Conservation (phyloP, 1,140 invertebrate species). For the Megathymus violae region DNA sequence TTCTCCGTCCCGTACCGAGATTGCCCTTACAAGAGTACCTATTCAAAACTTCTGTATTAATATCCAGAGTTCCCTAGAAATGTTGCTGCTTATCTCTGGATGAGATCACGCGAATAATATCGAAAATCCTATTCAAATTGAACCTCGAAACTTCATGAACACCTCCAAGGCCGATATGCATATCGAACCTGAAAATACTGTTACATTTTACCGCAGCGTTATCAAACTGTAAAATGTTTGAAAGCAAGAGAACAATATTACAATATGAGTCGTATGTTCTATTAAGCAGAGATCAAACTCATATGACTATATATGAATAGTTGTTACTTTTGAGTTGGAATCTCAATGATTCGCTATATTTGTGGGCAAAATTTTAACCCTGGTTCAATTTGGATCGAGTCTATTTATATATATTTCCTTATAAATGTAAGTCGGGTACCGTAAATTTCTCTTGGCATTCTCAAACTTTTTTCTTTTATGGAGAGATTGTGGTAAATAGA, state of each 20-base stretch:
- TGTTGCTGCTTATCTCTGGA: slow-evolving; percentile 47
- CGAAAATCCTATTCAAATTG: slow-evolving; percentile 60
- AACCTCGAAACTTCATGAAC: slow-evolving; percentile 48
- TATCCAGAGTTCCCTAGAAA: slow-evolving; percentile 40
- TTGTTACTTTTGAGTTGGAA: slow-evolving; percentile 6
- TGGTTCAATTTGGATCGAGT: slow-evolving; percentile 58
- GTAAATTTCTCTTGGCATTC: slow-evolving; percentile 44
- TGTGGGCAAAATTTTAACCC: slow-evolving; percentile 63
- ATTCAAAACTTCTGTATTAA: slow-evolving; percentile 68
- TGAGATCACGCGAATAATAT: slow-evolving; percentile 58
- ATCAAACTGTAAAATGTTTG: neutral
- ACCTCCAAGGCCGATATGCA: slow-evolving; percentile 47
- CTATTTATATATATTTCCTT: slow-evolving; percentile 64
- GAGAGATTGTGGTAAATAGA: slow-evolving; percentile 37
- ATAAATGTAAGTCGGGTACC: slow-evolving; percentile 48
- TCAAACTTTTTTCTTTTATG: slow-evolving; percentile 34
- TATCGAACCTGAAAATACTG: slow-evolving; percentile 53
- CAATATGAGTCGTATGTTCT: neutral
- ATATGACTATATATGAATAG: neutral
- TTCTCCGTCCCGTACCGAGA: slow-evolving; percentile 42
- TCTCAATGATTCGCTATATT: slow-evolving; percentile 48
- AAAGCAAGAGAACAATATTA: neutral
- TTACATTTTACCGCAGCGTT: slow-evolving; percentile 51
- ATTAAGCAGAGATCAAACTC: slow-evolving; percentile 4
- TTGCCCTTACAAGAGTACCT: slow-evolving; percentile 42